phyloP scores from a whole-genome alignment of 2,797 vertebrate species.

The Takifugu ocellatus region DNA sequence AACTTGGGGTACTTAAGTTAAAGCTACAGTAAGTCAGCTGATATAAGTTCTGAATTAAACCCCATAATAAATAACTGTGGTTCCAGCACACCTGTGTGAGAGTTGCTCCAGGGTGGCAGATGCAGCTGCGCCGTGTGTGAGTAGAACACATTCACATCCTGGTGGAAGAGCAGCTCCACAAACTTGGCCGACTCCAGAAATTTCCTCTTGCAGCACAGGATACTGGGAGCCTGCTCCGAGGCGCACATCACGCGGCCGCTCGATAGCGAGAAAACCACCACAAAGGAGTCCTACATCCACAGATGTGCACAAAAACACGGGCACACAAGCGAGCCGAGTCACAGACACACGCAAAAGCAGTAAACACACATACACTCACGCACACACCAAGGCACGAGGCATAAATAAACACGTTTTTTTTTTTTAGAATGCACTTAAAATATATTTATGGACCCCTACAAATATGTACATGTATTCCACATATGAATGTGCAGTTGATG shows the following conservation, averaged over 20 bases:
- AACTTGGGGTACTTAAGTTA: too few relatives aligned
- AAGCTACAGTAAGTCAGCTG: neutral
- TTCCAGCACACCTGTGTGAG: constrained; percentile 73
- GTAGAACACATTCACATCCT: constrained; percentile 87
- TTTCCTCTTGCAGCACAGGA: constrained; percentile 83
- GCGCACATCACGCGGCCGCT: constrained; percentile 81
- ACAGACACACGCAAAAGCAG: constrained; percentile 47
- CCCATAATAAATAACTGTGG: neutral
- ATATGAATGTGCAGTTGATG: neutral
- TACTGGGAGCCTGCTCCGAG: constrained; percentile 84
- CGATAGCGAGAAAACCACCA: constrained; percentile 84
- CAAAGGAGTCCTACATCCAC: constrained; percentile 81
- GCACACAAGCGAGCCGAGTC: constrained; percentile 46
- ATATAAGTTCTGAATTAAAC: neutral
- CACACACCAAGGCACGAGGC: constrained; percentile 32
- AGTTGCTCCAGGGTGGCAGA: constrained; percentile 83
- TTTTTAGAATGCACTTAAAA: neutral
- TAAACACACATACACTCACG: constrained; percentile 50
- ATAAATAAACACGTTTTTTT: constrained; percentile 22
- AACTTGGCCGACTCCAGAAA: constrained; percentile 82
- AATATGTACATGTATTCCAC: neutral
- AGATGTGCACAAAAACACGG: constrained; percentile 32
- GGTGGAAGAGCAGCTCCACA: constrained; percentile 86
- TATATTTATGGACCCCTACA: neutral
- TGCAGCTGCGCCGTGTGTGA: constrained; percentile 80